Base-by-base conservation (phyloP, 2,797 vertebrate genomes). In the Taeniopygia guttata region DNA sequence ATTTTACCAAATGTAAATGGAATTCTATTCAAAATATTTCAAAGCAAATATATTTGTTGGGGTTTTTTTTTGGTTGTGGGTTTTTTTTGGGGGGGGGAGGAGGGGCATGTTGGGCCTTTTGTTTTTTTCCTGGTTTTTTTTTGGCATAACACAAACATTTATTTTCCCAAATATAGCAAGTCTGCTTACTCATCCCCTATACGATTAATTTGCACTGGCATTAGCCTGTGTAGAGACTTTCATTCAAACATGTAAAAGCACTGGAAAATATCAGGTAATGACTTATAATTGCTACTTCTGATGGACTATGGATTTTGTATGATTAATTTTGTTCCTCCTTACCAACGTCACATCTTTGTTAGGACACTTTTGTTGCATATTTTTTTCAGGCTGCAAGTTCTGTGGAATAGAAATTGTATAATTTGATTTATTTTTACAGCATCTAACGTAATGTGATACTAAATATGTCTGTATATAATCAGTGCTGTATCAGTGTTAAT, bases 1-100 rank as follows among this genome's bases (percentile, higher is more conserved):
- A 81, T 97, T 97, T 97, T 95, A 94, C 64, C 94, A 97, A 97
- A 96, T 94, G 96, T 87, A 97, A 97, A 96, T 93, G 69, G 54
- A 95, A 97, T 95, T 96, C 48, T 62, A n/a, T 95, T 97, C 81
- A 69, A 95, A 79, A 93, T 84, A 95, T 96, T 97, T 96, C 78
- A 96, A 96, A 97, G 45, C 18, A 95, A 89, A 96, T 95, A 6
- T 27, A 7, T 54, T 70, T 67, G 13, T 20, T 9, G n/a, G 14
- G 1, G 1, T 17, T 58, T 16, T 5, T 51, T 51, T 16, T 18
- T 36, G 20, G 9, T 6, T 42, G 9, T n/a, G 34, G 5, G 23
- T 2, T 22, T 16, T 52, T n/a, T 7, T 42, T 70, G n/a, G n/a
- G n/a, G n/a, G n/a, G n/a, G n/a, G 36, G 36, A 38, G 36, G 36